Conservation (phyloP, 2,888 invertebrate species). For the Sinelater perroti region DNA sequence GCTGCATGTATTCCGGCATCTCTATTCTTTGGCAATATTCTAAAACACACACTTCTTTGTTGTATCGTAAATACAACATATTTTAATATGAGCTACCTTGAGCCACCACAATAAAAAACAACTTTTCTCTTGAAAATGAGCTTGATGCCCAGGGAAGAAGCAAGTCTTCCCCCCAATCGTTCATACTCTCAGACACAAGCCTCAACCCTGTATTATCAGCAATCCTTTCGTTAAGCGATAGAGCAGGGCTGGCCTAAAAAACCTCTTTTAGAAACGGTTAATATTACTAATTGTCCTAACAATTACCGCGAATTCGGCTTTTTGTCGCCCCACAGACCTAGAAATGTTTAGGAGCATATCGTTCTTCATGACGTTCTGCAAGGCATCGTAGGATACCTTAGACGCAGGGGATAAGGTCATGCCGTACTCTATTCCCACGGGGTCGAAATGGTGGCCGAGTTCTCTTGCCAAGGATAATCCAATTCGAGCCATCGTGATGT, state of each 20-base stretch:
- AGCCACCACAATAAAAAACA: constrained; percentile 47
- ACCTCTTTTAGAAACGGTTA: background rate
- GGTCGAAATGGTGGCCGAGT: constrained; percentile 49
- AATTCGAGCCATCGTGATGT: constrained; percentile 44
- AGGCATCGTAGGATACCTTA: constrained; percentile 33
- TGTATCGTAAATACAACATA: background rate
- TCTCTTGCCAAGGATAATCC: constrained; percentile 48
- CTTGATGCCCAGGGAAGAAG: constrained; percentile 45
- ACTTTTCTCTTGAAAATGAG: constrained; percentile 42
- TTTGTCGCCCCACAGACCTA: constrained; percentile 26
- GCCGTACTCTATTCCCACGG: constrained; percentile 43
- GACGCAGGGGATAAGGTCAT: constrained; percentile 33
- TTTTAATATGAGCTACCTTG: constrained; percentile 46
- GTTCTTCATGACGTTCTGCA: constrained; percentile 28
- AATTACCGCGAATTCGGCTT: constrained; percentile 8
- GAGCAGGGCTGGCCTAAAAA: constrained; percentile 36
- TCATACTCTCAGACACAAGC: constrained; percentile 40
- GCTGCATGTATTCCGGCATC: constrained; percentile 43
- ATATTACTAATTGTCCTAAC: background rate
- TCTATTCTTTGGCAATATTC: constrained; percentile 46
- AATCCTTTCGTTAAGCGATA: constrained; percentile 43
- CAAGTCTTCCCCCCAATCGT: constrained; percentile 16
- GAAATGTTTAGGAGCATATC: constrained; percentile 29
- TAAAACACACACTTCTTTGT: constrained; percentile 24
- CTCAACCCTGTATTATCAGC: constrained; percentile 48